Base-by-base conservation (phyloP, 2,113 vertebrate genomes). In the Neolamprologus toae region DNA sequence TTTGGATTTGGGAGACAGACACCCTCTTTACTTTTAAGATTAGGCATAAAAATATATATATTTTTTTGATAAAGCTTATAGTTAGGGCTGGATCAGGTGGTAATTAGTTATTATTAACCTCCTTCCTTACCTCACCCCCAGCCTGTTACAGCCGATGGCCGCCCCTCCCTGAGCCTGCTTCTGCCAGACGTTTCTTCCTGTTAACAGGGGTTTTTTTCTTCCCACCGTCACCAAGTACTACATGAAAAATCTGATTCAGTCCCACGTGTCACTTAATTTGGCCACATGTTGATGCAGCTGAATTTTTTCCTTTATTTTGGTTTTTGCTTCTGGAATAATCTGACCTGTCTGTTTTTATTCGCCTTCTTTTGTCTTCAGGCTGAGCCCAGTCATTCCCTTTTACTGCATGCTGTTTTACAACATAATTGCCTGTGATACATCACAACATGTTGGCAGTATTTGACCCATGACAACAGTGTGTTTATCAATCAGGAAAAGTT, bases 401-500 rank as follows among this genome's bases (percentile, higher is more conserved):
- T 61, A 86, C 23, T 78, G 82, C 91, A 86, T 79, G 42, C 53
- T 63, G 14, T 96, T 95, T 95, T 95, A 95, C 90, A 85, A 68
- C 91, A 26, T 96, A 83, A 94, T 92, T 91, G 45, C 82, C 35
- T 68, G 8, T 17, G 26, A 76, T 47, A 51, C 76, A 81, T 78
- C 12, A 6, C 13, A 92, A 13, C 23, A 2, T 2, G 4, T 37
- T 79, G 26, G 82, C 63, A 49, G 59, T 37, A 12, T 9, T 45
- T 61, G 19, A 85, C 54, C 66, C 71, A 9, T 71, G 71, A 87
- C 4, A 8, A 3, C 28, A 17, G 23, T 12, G 6, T 23, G 59
- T 87, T 89, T 88, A 88, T 87, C 76, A 54, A 80, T 86, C 78
- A 82, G 82, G 21, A 66, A 40, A 54, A 37, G 13, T 23, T 4